These are phyloP conservation scores for Amphipyra berbera DNA, from an alignment of 2,888 invertebrate species.

Conservation along the genomic window DNA sequence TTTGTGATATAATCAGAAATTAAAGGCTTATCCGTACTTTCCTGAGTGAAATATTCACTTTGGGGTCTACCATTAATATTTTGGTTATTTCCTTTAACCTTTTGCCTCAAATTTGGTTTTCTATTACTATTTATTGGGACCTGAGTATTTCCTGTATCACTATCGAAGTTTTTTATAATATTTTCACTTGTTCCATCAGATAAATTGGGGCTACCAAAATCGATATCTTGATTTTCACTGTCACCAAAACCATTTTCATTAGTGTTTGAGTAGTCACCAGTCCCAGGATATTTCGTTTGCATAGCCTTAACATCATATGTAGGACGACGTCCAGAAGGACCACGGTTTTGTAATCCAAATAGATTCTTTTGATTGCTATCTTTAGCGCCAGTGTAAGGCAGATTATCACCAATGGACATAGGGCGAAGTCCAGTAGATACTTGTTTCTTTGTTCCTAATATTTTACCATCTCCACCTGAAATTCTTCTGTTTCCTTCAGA, in stretches of 20 bases:
- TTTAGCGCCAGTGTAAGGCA: neutral
- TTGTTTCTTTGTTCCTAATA: neutral
- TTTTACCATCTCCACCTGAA: neutral
- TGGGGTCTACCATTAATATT: neutral
- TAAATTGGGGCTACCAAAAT: neutral
- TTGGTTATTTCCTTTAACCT: neutral
- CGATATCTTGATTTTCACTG: neutral
- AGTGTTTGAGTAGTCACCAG: neutral
- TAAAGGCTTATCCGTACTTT: constrained; percentile 1
- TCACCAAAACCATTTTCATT: neutral
- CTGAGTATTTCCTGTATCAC: neutral
- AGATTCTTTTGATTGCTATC: neutral
- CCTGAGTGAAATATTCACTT: neutral
- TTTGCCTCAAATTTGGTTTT: constrained; percentile 1
- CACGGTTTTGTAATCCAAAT: neutral
- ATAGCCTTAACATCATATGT: too few relatives aligned
- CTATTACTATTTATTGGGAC: constrained; percentile 8
- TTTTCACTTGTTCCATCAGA: neutral
- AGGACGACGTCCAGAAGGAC: neutral
- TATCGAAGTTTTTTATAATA: neutral
- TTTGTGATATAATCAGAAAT: constrained; percentile 13
- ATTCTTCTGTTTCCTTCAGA: constrained; percentile 9
- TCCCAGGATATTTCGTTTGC: constrained; percentile 23
- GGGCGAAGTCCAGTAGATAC: neutral
- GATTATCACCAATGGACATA: neutral